These are phyloP conservation scores for Dione juno DNA, from an alignment of 2,888 invertebrate species.

Conservation along the genomic window DNA sequence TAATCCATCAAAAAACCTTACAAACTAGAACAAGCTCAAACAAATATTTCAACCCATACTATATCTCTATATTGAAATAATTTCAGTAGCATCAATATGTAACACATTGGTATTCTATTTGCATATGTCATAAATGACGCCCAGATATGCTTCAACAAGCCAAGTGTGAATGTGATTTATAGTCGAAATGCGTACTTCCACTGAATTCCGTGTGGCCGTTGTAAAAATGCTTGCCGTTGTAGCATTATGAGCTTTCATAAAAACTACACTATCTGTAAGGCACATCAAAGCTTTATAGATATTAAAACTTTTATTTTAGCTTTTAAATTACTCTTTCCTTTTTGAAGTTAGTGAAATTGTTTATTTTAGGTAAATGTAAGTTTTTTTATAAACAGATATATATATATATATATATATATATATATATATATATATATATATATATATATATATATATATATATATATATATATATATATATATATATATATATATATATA, in stretches of 20 bases:
- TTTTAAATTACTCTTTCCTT: constrained; percentile 4
- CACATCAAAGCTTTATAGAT: constrained; percentile 21
- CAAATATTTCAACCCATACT: constrained; percentile 10
- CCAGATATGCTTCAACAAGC: constrained; percentile 40
- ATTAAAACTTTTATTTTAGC: constrained; percentile 20
- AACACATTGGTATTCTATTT: constrained; percentile 39
- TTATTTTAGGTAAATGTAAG: neutral
- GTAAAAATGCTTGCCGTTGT: constrained; percentile 28
- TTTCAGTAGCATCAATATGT: constrained; percentile 29
- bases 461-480: too few species aligned
- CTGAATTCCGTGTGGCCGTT: constrained; percentile 28
- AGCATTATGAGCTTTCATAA: constrained; percentile 23
- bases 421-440: too few species aligned
- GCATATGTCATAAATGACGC: constrained; percentile 58
- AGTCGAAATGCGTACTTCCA: constrained; percentile 40
- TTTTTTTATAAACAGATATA: neutral
- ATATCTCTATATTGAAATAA: constrained; percentile 4
- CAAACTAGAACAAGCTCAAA: neutral
- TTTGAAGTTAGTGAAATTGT: constrained; percentile 7
- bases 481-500: too few species aligned
- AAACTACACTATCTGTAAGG: constrained; percentile 15
- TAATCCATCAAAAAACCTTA: constrained; percentile 1
- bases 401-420: too few species aligned
- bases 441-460: too few species aligned
- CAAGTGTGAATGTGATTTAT: constrained; percentile 41